Base-by-base conservation (phyloP, 2,797 vertebrate genomes). In the Chaenodraco wilsoni region DNA sequence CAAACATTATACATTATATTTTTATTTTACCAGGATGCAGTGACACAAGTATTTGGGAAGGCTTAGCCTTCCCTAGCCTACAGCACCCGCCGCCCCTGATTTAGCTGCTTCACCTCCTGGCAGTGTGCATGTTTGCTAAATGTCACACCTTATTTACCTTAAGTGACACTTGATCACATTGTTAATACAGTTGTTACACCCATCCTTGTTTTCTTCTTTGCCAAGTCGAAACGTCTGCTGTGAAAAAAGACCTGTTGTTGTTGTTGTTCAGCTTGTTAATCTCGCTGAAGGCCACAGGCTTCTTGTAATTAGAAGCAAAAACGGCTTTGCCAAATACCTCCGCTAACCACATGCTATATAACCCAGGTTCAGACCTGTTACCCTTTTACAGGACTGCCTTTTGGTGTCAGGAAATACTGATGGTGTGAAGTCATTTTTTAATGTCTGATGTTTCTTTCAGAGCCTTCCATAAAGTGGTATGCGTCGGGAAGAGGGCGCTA, bases 401-500 rank as follows among this genome's bases (percentile, higher is more conserved):
- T 49, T 23, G 59, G 4, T 73, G 6, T 63, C 11, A 14, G 10
- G 58, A 8, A 56, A 69, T 50, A n/a, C 9, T 37, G 33, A 37
- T 9, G 9, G 9, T 41, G 9, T 59, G 2, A 31, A 49, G 23
- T 9, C 14, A 12, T 27, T 41, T 8, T 23, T 17, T 9, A 15
- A 40, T 43, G 31, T n/a, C 1, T 13, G 11, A 14, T 81, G 14
- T 82, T 6, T 44, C 9, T 71, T 0, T 37, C 83, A 96, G 96
- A 70, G 76, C 90, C 56, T 92, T 97, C 37, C 96, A 96, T 82
- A 88, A 82, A 58, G 94, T 91, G 57, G 95, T 93, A 2, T 86
- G 89, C 58, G 83, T 95, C 6, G 96, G 96, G 4, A 95, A 91
- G 74, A 93, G 95, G 71, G 94, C 95, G 0, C 88, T 93, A 69